Evolutionary conservation across 2,888 invertebrate species (phyloP).

Genomic region (Torymus auratus): DNA sequence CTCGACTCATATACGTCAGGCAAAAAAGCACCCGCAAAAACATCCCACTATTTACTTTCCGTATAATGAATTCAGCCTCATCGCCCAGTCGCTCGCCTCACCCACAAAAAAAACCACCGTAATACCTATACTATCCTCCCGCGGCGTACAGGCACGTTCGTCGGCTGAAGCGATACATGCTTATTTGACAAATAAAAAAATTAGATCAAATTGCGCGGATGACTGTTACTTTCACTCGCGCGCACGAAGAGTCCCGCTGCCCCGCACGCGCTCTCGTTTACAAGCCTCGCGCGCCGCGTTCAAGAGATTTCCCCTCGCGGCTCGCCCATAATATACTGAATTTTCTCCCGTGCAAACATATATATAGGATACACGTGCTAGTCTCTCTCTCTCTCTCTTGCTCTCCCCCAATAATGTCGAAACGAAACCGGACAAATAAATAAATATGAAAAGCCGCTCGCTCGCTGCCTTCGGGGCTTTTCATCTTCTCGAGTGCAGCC

Average conservation of each 20-base stretch:
- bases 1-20: too few relatives aligned
- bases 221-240: slow-evolving; percentile 59
- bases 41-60: too few relatives aligned
- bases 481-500: too few relatives aligned
- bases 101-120: too few relatives aligned
- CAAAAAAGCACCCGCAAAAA: too few relatives aligned
- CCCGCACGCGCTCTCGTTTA: slow-evolving; percentile 46
- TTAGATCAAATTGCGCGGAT: slow-evolving; percentile 59
- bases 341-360: slow-evolving; percentile 46
- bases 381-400: not conserved
- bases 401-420: not conserved
- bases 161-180: not conserved
- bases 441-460: slow-evolving; percentile 26
- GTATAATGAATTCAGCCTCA: too few relatives aligned
- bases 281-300: slow-evolving; percentile 3
- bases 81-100: too few relatives aligned
- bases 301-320: slow-evolving; percentile 47
- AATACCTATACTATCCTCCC: too few relatives aligned
- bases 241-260: slow-evolving; percentile 37
- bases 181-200: slow-evolving; percentile 49
- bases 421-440: slow-evolving; percentile 18
- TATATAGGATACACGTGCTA: too few relatives aligned
- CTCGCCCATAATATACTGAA: slow-evolving; percentile 38
- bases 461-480: too few relatives aligned
- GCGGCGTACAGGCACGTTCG: not conserved